Conservation (phyloP, 2,797 vertebrate species). For the Myotis daubentonii region DNA sequence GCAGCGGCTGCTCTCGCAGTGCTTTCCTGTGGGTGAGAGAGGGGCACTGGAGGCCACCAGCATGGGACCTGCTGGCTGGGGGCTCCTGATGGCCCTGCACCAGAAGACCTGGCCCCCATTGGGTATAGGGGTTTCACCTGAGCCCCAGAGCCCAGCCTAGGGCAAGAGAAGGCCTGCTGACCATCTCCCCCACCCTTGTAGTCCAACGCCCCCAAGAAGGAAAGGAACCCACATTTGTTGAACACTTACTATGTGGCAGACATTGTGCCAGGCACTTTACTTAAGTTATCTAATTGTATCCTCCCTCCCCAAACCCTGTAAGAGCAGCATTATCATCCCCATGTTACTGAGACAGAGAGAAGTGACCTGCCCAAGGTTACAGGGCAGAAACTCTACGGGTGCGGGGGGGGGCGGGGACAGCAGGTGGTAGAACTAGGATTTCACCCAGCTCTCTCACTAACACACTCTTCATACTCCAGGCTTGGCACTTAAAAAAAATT, state of each 20-base stretch:
- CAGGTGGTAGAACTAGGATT: neutral
- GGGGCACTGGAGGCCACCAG: neutral
- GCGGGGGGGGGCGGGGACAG: too few species aligned
- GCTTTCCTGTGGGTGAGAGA: conserved; percentile 82
- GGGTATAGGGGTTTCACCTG: neutral
- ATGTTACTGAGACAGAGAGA: neutral
- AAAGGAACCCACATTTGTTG: neutral
- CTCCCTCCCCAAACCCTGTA: neutral
- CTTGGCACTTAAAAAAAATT: neutral
- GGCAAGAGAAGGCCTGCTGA: neutral
- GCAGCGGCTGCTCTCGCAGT: conserved; percentile 73
- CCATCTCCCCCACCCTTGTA: neutral
- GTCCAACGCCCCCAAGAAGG: neutral
- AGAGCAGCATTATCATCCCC: neutral
- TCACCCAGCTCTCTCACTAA: neutral
- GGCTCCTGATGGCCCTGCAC: neutral
- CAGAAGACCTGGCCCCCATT: neutral
- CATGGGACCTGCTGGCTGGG: neutral
- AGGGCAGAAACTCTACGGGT: too few species aligned
- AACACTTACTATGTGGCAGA: neutral
- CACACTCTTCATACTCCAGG: neutral
- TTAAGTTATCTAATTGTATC: neutral
- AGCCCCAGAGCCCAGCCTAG: neutral
- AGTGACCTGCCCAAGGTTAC: neutral
- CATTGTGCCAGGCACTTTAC: neutral